These are phyloP conservation scores for Portevinia maculata DNA, from an alignment of 2,888 invertebrate genomes.

Conservation along the genomic window DNA sequence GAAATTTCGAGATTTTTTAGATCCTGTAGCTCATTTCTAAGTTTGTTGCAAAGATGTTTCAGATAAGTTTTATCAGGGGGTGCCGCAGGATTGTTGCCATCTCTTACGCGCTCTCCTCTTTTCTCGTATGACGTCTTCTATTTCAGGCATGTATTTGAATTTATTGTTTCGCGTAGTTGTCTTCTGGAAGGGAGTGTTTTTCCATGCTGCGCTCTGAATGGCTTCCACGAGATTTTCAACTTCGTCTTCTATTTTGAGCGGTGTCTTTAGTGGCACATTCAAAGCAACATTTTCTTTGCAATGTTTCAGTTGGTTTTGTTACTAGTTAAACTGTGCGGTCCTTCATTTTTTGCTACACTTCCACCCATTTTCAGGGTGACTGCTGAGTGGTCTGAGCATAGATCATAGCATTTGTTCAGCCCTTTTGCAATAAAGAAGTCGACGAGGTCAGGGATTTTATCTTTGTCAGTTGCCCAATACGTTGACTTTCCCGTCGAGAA, in stretches of 20 bases:
- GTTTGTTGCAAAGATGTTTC: neutral
- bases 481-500: neutral
- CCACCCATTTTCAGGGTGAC: neutral
- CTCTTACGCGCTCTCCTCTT: too few species aligned
- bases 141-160: neutral
- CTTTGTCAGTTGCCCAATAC: neutral
- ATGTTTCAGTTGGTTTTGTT: neutral
- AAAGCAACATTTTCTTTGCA: neutral
- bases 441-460: neutral
- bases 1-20: neutral
- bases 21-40: neutral
- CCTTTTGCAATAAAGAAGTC: neutral
- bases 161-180: neutral
- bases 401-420: neutral
- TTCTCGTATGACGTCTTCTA: too few species aligned
- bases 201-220: neutral
- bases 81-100: too few species aligned
- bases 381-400: slow-evolving; percentile 5
- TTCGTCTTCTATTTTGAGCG: too few species aligned
- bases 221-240: neutral
- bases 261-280: neutral
- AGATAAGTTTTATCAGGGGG: too few species aligned
- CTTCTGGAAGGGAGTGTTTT: neutral
- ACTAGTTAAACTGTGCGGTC: neutral
- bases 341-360: neutral